These are phyloP conservation scores for Hipposideros armiger DNA, from an alignment of 2,113 vertebrate genomes.

Conservation along the genomic window DNA sequence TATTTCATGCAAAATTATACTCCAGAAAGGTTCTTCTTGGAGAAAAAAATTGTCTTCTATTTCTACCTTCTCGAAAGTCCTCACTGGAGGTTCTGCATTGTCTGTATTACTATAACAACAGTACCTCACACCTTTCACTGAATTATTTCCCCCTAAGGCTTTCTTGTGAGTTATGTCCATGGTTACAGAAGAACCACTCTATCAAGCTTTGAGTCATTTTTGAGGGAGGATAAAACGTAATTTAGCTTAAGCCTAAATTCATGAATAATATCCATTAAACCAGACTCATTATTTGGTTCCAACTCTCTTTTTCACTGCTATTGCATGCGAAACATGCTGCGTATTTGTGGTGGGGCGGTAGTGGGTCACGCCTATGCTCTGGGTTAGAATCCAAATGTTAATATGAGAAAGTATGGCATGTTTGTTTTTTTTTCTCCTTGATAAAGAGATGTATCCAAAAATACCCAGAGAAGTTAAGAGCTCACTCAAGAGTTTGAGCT, in stretches of 20 bases:
- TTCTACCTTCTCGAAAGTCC: neutral
- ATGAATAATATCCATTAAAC: slow-evolving; percentile 3
- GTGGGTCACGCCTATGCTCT: neutral
- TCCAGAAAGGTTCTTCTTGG: neutral
- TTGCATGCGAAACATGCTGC: neutral
- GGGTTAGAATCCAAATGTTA: slow-evolving; percentile 29
- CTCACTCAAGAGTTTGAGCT: too few relatives aligned
- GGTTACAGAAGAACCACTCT: neutral
- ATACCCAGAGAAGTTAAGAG: slow-evolving; percentile 41
- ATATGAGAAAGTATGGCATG: neutral
- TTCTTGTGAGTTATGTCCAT: neutral
- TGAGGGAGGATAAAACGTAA: neutral
- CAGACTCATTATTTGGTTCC: neutral
- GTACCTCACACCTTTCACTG: neutral
- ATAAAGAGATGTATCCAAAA: slow-evolving; percentile 26
- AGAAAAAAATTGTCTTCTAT: neutral
- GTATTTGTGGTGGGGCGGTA: neutral
- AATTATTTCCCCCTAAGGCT: neutral
- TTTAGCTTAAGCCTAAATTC: neutral
- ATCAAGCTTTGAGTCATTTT: neutral
- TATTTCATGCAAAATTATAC: neutral
- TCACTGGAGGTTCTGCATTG: neutral
- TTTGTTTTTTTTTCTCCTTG: neutral
- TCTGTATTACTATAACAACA: neutral
- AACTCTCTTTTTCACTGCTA: neutral